Conservation (phyloP, 1,140 invertebrate species). For the Asobara japonica region DNA sequence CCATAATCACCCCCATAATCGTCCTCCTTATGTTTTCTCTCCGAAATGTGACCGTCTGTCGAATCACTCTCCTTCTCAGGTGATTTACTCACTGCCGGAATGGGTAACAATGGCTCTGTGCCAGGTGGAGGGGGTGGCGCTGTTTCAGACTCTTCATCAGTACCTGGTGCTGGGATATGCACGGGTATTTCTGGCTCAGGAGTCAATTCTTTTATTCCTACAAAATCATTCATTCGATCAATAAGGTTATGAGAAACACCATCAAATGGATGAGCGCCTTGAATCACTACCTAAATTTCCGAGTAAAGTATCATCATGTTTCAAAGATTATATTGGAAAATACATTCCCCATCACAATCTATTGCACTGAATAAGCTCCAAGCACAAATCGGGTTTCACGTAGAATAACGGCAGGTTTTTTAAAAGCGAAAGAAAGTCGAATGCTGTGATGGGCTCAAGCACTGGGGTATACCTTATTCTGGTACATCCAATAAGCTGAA, state of each 20-base stretch:
- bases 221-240: conserved; percentile 31
- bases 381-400: too few relatives aligned
- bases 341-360: too few relatives aligned
- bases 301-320: too few relatives aligned
- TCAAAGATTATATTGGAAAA: too few relatives aligned
- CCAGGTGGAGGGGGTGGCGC: conserved; percentile 59
- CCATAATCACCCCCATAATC: conserved; percentile 43
- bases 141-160: conserved; percentile 59
- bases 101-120: conserved; percentile 63
- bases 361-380: too few relatives aligned
- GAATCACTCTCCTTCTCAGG: conserved; percentile 48
- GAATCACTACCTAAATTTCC: too few relatives aligned
- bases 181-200: conserved; percentile 48
- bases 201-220: conserved; percentile 50
- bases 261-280: too few relatives aligned
- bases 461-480: too few relatives aligned
- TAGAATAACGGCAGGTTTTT: too few relatives aligned
- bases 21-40: conserved; percentile 53
- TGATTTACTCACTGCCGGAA: conserved; percentile 50
- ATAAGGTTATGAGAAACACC: not conserved
- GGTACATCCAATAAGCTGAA: too few relatives aligned
- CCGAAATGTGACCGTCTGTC: conserved; percentile 38
- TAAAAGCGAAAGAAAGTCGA: too few relatives aligned
- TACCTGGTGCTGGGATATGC: conserved; percentile 49
- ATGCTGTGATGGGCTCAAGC: too few relatives aligned